Evolutionary conservation across 2,113 vertebrate species (phyloP).

Genomic region (Raja brachyura): DNA sequence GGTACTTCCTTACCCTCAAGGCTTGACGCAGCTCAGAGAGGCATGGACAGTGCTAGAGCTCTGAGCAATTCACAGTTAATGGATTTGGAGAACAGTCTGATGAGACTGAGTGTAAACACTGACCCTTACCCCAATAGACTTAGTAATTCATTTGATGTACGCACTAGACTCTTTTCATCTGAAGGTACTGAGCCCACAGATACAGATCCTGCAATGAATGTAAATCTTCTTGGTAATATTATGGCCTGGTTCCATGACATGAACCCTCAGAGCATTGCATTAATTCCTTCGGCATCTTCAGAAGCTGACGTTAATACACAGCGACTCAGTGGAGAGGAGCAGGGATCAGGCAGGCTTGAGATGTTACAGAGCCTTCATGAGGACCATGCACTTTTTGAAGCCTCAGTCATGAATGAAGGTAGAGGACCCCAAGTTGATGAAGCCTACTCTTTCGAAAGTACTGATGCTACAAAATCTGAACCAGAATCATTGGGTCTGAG

Average conservation of each 20-base stretch:
- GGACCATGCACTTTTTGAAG: constrained; percentile 56
- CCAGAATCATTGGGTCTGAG: constrained; percentile 47
- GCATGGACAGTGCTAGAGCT: constrained; percentile 66
- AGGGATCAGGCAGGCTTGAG: constrained; percentile 45
- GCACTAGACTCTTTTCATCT: constrained; percentile 59
- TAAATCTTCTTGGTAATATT: constrained; percentile 92
- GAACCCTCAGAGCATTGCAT: constrained; percentile 88
- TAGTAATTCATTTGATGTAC: constrained; percentile 59
- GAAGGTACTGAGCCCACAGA: constrained; percentile 61
- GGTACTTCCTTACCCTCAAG: constrained; percentile 90
- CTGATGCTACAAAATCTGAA: constrained; percentile 50
- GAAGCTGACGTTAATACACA: constrained; percentile 58
- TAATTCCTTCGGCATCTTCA: constrained; percentile 72
- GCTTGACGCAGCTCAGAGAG: constrained; percentile 66
- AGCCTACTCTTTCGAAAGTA: constrained; percentile 52
- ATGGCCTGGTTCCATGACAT: constrained; percentile 99
- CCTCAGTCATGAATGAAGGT: constrained; percentile 58
- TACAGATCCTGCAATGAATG: constrained; percentile 66
- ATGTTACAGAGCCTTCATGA: constrained; percentile 51
- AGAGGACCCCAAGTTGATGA: constrained; percentile 71
- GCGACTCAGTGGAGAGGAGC: constrained; percentile 49
- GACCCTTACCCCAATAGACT: constrained; percentile 63
- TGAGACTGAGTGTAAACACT: constrained; percentile 67
- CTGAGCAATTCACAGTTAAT: constrained; percentile 88
- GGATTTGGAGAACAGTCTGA: constrained; percentile 80